Base-by-base conservation (phyloP, 2,113 vertebrate genomes). In the Protobothrops flavoviridis region DNA sequence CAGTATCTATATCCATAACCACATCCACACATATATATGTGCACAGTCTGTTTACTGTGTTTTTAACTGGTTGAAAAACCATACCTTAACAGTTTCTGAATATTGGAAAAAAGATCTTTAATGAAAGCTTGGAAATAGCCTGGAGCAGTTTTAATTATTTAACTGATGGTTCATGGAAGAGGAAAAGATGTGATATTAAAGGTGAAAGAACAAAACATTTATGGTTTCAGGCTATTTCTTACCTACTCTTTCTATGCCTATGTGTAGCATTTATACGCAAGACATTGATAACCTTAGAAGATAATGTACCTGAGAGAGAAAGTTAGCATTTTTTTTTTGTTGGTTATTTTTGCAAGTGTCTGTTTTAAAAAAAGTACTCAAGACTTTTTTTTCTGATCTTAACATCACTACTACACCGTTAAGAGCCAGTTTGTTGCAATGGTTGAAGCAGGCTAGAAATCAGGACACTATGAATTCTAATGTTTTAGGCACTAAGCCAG, bases 41-140 rank as follows among this genome's bases (percentile, higher is more conserved):
- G 33, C 33, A 81, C 17, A 81, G 17, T 33, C 91, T 6, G 56
- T 90, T 55, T 95, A 13, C 33, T 57, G 3, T 29, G 11, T 23
- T 89, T 93, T 90, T 90, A 21, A 10, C 64, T 57, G 29, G 91
- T 95, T 85, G 97, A 96, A 95, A 97, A 90, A 45, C 20, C 1
- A 45, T n/a, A 61, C 26, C 0, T 26, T 91, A 88, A 52, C 89
- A 52, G 21, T 26, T 0, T 93, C 50, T 59, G 0, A 91, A 12
- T 94, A 95, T 94, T 1, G 17, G 45, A 64, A 20, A 59, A 94
- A 91, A 4, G 20, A 0, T 91, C 86, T 81, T 9, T 10, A 10
- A 1, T 61, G 5, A 24, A 88, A 93, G 91, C 93, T 55, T 94
- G 9, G 94, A 56, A 94, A 92, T 69, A 56, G 10, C 81, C 45